Evolutionary conservation across 1,140 invertebrate genomes (phyloP).

Genomic region (Drosophila nigromelanica): DNA sequence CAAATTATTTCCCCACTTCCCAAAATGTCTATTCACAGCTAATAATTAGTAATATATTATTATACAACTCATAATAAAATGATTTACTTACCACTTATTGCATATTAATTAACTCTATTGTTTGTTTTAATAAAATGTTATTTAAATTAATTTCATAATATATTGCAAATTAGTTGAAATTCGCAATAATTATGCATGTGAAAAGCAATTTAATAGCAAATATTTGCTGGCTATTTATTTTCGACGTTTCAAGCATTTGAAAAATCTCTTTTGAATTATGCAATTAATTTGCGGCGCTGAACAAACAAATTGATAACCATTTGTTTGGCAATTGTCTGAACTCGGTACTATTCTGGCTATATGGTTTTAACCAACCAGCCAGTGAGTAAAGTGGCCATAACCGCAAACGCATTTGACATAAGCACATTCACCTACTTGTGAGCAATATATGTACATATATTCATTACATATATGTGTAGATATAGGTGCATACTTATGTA

Average conservation of each 20-base stretch:
- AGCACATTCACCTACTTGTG: not conserved
- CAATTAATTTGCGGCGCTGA: conserved; percentile 62
- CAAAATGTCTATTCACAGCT: not conserved
- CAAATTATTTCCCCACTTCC: too few relatives aligned
- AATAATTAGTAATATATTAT: not conserved
- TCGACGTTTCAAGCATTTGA: conserved; percentile 19
- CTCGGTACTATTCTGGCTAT: not conserved
- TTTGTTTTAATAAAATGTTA: not conserved
- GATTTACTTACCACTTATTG: too few relatives aligned
- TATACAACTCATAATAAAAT: not conserved
- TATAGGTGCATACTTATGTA: not conserved
- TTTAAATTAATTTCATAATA: not conserved
- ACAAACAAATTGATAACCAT: conserved; percentile 52
- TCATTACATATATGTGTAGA: not conserved
- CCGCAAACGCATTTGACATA: conserved; percentile 9
- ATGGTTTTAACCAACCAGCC: not conserved
- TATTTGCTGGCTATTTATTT: conserved; percentile 7
- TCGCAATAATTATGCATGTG: conserved; percentile 1
- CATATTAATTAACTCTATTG: not conserved
- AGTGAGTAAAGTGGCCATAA: conserved; percentile 30
- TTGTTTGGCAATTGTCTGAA: conserved; percentile 42
- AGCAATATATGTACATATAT: not conserved
- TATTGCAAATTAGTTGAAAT: conserved; percentile 2
- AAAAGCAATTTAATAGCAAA: not conserved
- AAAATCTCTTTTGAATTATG: conserved; percentile 61